Base-by-base conservation (phyloP, 1,140 invertebrate genomes). In the Battus philenor region DNA sequence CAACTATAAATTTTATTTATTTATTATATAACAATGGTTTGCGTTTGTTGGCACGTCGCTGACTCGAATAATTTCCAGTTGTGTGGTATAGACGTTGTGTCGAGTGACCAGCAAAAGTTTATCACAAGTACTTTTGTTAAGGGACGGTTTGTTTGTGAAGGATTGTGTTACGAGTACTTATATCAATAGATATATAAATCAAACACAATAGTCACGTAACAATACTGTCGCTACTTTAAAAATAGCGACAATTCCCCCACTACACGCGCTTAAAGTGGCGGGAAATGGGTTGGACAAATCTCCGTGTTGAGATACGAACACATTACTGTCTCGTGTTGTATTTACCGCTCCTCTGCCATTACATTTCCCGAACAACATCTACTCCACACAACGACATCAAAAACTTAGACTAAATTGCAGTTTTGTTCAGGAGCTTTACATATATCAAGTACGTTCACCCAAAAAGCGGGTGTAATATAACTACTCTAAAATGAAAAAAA, bases 181-280 rank as follows among this genome's bases (percentile, higher is more conserved):
- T 78, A 78, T 78, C 69, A 33, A 50, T 36, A 36, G 69, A 78
- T 78, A 78, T 68, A 77, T 73, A 78, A 68, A 73, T 71, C 69
- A 73, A 78, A 78, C 74, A 69, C 74, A 62, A 39, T 26, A 29
- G 38, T 31, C n/a, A 17, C 26, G 30, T 8, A 10, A 8, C 2
- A 16, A 33, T 17, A n/a, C n/a, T n/a, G n/a, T n/a, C n/a, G n/a
- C n/a, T n/a, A n/a, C n/a, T n/a, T n/a, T n/a, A 20, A 3, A 20
- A 20, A 20, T 20, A 20, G 6, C 18, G 2, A 20, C 18, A 20
- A 20, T 20, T 20, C n/a, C n/a, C n/a, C n/a, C n/a, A n/a, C n/a
- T n/a, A n/a, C n/a, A n/a, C n/a, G n/a, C n/a, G n/a, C n/a, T n/a
- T n/a, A n/a, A n/a, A n/a, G n/a, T n/a, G n/a, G n/a, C n/a, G n/a